Percentiles rank a stretch among this genome's conserved stretches.
Evolutionary conservation across 2,888 invertebrate genomes (phyloP).

Genomic region (Heterodera filipjevi): DNA sequence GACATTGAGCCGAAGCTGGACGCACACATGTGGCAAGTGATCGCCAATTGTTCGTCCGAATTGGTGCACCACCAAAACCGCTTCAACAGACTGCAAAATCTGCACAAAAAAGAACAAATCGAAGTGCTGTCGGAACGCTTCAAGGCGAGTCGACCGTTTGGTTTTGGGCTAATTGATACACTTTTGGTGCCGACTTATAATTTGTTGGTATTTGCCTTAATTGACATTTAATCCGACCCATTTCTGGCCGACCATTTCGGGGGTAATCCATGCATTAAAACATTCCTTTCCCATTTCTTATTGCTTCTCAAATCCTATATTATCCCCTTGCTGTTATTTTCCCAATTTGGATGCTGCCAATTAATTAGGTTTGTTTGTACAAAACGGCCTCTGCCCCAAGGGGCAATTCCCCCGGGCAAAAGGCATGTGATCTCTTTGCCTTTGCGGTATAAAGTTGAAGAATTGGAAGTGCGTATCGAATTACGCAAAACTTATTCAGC

Average conservation of each 20-base stretch:
- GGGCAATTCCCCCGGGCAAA: background rate
- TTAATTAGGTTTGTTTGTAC: conserved; percentile 10
- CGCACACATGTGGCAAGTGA: conserved; percentile 54
- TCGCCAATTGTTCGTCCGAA: conserved; percentile 57
- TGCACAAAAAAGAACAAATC: conserved; percentile 55
- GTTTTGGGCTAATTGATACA: conserved; percentile 9
- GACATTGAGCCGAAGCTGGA: conserved; percentile 40
- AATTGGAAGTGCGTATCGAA: background rate
- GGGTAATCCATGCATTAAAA: background rate
- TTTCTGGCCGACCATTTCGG: background rate
- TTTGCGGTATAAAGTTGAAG: background rate
- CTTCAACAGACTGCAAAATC: conserved; percentile 53
- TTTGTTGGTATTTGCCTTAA: background rate
- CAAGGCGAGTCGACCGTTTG: conserved; percentile 44
- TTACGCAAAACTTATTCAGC: conserved; percentile 16
- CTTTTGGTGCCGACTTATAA: background rate
- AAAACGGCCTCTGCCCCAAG: background rate
- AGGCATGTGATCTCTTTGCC: background rate
- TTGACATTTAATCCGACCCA: background rate
- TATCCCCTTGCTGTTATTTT: background rate
- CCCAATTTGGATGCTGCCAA: background rate
- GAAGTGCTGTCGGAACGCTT: conserved; percentile 58
- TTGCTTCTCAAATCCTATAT: background rate
- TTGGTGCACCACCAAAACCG: conserved; percentile 51
- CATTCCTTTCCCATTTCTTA: background rate